Conservation (phyloP, 2,797 vertebrate genomes). For the Parotocinclus haroldoi region DNA sequence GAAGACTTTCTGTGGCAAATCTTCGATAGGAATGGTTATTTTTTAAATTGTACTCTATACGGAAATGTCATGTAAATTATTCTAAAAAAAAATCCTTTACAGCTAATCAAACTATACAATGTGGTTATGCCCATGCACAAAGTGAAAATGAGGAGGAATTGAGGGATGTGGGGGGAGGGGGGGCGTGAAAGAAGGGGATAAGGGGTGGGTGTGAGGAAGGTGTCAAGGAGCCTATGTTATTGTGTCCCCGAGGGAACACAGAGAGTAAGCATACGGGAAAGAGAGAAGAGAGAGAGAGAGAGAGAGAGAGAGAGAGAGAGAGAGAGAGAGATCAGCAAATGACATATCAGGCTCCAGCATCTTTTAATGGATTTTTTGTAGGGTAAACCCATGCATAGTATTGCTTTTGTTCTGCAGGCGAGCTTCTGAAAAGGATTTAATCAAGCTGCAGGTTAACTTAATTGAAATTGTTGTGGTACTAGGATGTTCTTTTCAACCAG, state of each 20-base stretch:
- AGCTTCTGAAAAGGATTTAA: constrained; percentile 37
- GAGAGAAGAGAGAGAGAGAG: constrained; percentile 15
- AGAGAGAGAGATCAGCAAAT: constrained; percentile 16
- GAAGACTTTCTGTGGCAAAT: constrained; percentile 18
- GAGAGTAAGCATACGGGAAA: background rate
- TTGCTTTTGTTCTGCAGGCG: constrained; percentile 34
- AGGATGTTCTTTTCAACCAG: constrained; percentile 25
- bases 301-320: constrained; percentile 16
- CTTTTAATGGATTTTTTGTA: constrained; percentile 18
- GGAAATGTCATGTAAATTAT: too few relatives aligned
- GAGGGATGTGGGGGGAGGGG: constrained; percentile 2
- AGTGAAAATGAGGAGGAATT: constrained; percentile 17
- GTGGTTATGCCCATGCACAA: constrained; percentile 1
- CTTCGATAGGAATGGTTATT: constrained; percentile 3
- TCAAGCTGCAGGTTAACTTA: constrained; percentile 34
- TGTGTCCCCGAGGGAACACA: constrained; percentile 10
- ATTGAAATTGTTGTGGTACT: constrained; percentile 27
- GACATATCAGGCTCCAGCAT: constrained; percentile 40
- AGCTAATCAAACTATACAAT: background rate
- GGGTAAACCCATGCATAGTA: constrained; percentile 32
- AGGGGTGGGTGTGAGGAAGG: constrained; percentile 17
- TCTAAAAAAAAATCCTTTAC: too few relatives aligned
- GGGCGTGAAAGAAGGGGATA: constrained; percentile 13
- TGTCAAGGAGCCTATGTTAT: background rate
- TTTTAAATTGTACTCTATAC: too few relatives aligned